Evolutionary conservation across 2,888 invertebrate species (phyloP).

Genomic region (Hymenopus coronatus): DNA sequence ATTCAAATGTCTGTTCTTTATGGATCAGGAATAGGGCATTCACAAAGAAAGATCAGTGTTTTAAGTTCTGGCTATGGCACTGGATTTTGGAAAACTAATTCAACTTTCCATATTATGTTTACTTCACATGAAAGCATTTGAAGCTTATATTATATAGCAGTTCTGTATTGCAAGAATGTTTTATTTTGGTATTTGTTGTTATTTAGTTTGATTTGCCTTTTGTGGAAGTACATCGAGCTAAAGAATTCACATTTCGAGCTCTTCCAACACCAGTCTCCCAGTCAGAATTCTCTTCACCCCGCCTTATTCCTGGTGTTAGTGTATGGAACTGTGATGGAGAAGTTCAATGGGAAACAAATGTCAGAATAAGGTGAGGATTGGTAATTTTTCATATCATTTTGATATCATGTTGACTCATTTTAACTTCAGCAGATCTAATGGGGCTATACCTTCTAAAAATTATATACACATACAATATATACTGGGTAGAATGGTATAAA

Average conservation of each 20-base stretch:
- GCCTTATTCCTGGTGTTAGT: constrained; percentile 49
- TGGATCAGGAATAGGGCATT: too few relatives aligned
- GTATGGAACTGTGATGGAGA: constrained; percentile 85
- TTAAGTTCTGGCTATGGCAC: too few relatives aligned
- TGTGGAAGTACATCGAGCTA: constrained; percentile 70
- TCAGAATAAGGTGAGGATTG: constrained; percentile 58
- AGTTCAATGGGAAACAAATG: constrained; percentile 61
- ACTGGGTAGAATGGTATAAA: too few relatives aligned
- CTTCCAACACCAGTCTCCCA: constrained; percentile 39
- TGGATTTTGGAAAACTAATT: too few relatives aligned
- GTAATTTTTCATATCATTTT: background rate
- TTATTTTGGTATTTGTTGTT: background rate
- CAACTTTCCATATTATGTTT: too few relatives aligned
- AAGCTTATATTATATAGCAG: background rate
- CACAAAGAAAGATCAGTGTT: too few relatives aligned
- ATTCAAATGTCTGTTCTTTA: too few relatives aligned
- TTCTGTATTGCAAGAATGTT: background rate
- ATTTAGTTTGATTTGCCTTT: constrained; percentile 67
- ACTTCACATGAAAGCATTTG: too few relatives aligned
- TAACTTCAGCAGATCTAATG: too few relatives aligned
- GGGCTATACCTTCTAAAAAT: too few relatives aligned
- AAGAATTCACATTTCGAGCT: constrained; percentile 67
- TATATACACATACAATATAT: too few relatives aligned
- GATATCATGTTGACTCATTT: background rate
- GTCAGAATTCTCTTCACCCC: constrained; percentile 40